Conservation (phyloP, 2,888 invertebrate species). For the Oasisia sp. region DNA sequence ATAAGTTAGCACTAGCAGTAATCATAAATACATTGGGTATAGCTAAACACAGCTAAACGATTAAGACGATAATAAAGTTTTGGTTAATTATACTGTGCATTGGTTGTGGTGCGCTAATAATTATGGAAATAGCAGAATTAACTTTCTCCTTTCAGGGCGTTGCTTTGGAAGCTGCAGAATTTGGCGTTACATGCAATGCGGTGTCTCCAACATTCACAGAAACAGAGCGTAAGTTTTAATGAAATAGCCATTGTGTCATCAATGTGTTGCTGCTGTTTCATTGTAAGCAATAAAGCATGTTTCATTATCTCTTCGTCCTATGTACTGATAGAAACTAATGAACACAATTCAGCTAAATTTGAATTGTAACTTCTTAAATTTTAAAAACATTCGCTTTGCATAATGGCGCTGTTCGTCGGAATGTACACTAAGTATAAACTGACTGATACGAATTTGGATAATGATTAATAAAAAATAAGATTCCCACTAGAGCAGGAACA, state of each 20-base stretch:
- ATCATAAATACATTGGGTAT: not conserved
- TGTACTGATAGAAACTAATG: not conserved
- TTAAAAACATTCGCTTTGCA: not conserved
- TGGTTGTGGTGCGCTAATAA: not conserved
- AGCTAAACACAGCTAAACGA: not conserved
- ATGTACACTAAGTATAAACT: not conserved
- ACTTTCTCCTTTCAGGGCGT: conserved; percentile 44
- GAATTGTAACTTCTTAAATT: not conserved
- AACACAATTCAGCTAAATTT: not conserved
- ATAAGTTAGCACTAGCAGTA: not conserved
- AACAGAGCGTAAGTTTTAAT: conserved; percentile 48
- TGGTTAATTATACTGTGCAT: not conserved
- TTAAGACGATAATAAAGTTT: not conserved
- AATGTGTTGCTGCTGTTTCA: not conserved
- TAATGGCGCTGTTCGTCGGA: not conserved
- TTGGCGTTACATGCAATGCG: conserved; percentile 59
- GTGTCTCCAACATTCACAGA: conserved; percentile 60
- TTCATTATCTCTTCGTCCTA: not conserved
- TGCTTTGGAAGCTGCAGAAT: conserved; percentile 56
- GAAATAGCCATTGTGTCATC: not conserved
- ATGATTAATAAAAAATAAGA: not conserved
- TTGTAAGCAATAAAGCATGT: not conserved
- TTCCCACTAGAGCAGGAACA: not conserved
- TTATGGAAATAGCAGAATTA: not conserved
- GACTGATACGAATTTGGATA: not conserved